Conservation (phyloP, 2,113 vertebrate genomes). For the Ailurus styani region DNA sequence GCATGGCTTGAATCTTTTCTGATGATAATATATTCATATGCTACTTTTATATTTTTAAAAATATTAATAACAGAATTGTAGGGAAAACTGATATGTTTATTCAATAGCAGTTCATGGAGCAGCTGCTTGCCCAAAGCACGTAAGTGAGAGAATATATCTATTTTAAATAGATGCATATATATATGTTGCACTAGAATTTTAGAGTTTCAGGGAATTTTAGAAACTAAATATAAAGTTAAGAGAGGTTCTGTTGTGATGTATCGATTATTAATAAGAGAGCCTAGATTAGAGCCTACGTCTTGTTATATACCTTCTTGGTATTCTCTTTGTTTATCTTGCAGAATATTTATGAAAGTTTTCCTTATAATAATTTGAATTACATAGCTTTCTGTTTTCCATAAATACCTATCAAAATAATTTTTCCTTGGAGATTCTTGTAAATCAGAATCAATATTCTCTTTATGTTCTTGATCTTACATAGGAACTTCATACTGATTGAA, state of each 20-base stretch:
- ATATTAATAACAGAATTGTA: not conserved
- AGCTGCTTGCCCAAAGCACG: not conserved
- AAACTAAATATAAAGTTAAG: not conserved
- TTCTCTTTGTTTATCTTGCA: not conserved
- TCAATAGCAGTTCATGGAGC: not conserved
- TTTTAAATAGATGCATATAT: not conserved
- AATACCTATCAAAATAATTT: slow-evolving; percentile 11
- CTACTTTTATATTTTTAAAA: not conserved
- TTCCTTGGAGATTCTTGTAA: not conserved
- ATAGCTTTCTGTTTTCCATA: not conserved
- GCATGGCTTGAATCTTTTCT: not conserved
- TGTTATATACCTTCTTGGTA: not conserved
- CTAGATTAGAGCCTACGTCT: not conserved
- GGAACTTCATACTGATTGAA: not conserved
- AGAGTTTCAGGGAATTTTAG: not conserved
- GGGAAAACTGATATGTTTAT: not conserved
- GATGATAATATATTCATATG: not conserved
- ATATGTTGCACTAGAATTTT: not conserved
- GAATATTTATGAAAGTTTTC: not conserved
- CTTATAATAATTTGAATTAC: not conserved
- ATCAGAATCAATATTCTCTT: not conserved
- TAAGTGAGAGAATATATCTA: not conserved
- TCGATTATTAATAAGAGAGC: not conserved
- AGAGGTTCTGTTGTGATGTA: not conserved
- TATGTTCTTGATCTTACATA: not conserved